Base-by-base conservation (phyloP, 64 coral and sea anemone species). In the Trachythela sp. region DNA sequence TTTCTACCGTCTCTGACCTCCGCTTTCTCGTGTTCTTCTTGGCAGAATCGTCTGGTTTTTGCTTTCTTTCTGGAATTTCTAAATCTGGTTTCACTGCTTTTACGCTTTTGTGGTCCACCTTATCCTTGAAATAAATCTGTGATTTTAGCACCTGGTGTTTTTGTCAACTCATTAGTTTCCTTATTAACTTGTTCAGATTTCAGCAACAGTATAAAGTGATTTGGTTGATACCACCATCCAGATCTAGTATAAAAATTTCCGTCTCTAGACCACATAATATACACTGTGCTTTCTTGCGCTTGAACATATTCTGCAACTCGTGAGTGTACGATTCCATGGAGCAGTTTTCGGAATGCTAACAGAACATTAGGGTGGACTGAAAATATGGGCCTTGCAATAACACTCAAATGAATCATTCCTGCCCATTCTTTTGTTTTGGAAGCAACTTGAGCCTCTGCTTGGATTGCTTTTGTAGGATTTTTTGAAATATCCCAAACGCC, bases 1-100 rank as follows among this genome's bases (percentile, higher is more conserved):
- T 77, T 85, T 92, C 77, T 33, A 92, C 91, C 85, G 80, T 92
- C 71, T 43, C 20, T 48, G 54, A 93, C 33, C 77, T 89, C 35
- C 56, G 17, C 59, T 52, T 89, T 83, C 77, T 70, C 60, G 38
- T 48, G 24, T n/a, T n/a, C n/a, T n/a, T n/a, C n/a, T n/a, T n/a
- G n/a, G n/a, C n/a, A n/a, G n/a, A n/a, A n/a, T n/a, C n/a, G n/a
- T n/a, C n/a, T n/a, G n/a, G n/a, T n/a, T n/a, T n/a, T n/a, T n/a
- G n/a, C n/a, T n/a, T n/a, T n/a, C n/a, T n/a, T n/a, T n/a, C n/a
- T n/a, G n/a, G n/a, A n/a, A n/a, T n/a, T n/a, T n/a, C n/a, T n/a
- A n/a, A n/a, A n/a, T n/a, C n/a, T n/a, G n/a, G n/a, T n/a, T n/a
- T n/a, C n/a, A n/a, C n/a, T n/a, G n/a, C n/a, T n/a, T n/a, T n/a